Percentiles rank a stretch among this genome's conserved stretches.
Conservation (phyloP, 2,113 vertebrate species). For the Uria lomvia region DNA sequence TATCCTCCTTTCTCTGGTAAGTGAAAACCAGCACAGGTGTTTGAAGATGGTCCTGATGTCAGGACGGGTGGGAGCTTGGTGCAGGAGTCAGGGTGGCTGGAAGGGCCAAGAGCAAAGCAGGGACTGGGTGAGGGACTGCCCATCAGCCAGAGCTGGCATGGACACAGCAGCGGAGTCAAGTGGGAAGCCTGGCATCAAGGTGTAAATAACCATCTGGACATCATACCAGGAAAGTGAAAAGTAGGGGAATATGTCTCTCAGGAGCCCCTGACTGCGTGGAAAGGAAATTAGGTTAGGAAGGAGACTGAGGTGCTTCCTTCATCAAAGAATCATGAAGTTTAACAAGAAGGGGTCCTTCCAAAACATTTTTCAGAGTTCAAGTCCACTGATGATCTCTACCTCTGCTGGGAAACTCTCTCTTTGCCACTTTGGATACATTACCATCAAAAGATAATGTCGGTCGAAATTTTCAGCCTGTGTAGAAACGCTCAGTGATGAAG, state of each 20-base stretch:
- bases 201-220: background rate
- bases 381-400: background rate
- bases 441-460: background rate
- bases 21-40: background rate
- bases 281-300: background rate
- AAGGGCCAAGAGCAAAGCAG: background rate
- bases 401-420: background rate
- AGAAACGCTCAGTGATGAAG: background rate
- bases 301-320: background rate
- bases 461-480: background rate
- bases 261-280: background rate
- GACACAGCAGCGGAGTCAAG: background rate
- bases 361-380: background rate
- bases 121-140: background rate
- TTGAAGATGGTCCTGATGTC: background rate
- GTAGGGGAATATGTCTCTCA: background rate
- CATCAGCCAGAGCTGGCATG: background rate
- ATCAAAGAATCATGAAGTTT: background rate
- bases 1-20: background rate
- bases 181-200: background rate
- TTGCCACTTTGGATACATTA: background rate
- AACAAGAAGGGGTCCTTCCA: background rate
- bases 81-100: background rate
- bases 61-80: background rate
- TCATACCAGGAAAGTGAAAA: background rate